Evolutionary conservation across 2,888 invertebrate genomes (phyloP).

Genomic region (Drosophila subsilvestris): DNA sequence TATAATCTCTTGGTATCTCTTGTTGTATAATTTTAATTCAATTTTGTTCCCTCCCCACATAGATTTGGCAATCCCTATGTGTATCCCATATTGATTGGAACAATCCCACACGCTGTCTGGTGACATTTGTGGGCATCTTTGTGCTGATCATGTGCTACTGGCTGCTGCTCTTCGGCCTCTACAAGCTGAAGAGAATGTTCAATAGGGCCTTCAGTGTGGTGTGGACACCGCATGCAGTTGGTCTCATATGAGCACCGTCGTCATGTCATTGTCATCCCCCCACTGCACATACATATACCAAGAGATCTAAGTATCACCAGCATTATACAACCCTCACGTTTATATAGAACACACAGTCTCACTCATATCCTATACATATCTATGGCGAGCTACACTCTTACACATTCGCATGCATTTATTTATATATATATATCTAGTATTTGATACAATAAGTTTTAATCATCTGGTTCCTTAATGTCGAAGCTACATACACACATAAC

Average conservation of each 20-base stretch:
- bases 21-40: background rate
- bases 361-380: background rate
- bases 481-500: slow-evolving; percentile 20
- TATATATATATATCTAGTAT: slow-evolving; percentile 46
- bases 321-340: slow-evolving; percentile 39
- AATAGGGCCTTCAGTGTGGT: slow-evolving; percentile 73
- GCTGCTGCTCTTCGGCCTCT: slow-evolving; percentile 73
- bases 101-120: slow-evolving; percentile 85
- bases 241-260: slow-evolving; percentile 61
- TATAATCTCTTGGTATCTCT: background rate
- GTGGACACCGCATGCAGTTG: slow-evolving; percentile 78
- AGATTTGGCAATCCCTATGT: slow-evolving; percentile 87
- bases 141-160: slow-evolving; percentile 76
- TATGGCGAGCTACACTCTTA: slow-evolving; percentile 10
- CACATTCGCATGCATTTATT: slow-evolving; percentile 60
- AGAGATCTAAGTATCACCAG: slow-evolving; percentile 42
- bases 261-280: slow-evolving; percentile 9
- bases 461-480: slow-evolving; percentile 64
- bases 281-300: slow-evolving; percentile 13
- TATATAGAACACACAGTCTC: slow-evolving; percentile 9
- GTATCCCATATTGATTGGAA: slow-evolving; percentile 91
- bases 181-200: slow-evolving; percentile 78
- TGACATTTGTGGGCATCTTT: slow-evolving; percentile 81
- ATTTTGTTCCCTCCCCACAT: slow-evolving; percentile 45
- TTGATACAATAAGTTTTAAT: slow-evolving; percentile 48